A percentile compares a stretch with the other conserved stretches of the same genome.
These are phyloP conservation scores for Uloborus diversus DNA, from an alignment of 1,140 invertebrate genomes.

Conservation along the genomic window DNA sequence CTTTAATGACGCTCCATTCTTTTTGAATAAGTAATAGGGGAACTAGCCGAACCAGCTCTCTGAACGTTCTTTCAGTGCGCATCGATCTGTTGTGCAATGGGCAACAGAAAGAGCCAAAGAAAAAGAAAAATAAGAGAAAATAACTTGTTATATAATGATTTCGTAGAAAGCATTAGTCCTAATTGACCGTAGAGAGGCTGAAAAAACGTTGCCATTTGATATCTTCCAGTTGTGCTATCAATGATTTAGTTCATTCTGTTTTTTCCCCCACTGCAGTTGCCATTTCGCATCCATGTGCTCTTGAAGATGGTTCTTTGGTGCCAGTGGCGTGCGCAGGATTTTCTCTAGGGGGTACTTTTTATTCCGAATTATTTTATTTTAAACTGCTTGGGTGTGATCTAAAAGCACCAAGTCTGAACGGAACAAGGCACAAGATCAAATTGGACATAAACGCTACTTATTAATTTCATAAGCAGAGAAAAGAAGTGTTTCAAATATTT, in stretches of 20 bases:
- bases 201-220: conserved; percentile 20
- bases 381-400: too few relatives aligned
- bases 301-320: too few relatives aligned
- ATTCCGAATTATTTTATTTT: too few relatives aligned
- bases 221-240: background rate
- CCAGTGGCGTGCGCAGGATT: too few relatives aligned
- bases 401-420: too few relatives aligned
- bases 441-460: too few relatives aligned
- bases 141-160: conserved; percentile 45
- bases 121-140: too few relatives aligned
- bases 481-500: too few relatives aligned
- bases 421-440: too few relatives aligned
- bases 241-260: background rate
- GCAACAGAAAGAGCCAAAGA: conserved; percentile 5
- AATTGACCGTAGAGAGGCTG: conserved; percentile 16
- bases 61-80: background rate
- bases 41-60: conserved; percentile 23
- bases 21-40: background rate
- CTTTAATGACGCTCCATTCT: background rate
- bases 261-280: background rate
- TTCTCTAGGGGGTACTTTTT: too few relatives aligned
- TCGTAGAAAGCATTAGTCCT: conserved; percentile 36
- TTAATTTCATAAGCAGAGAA: too few relatives aligned
- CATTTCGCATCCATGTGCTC: background rate
- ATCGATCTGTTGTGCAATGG: conserved; percentile 4